Evolutionary conservation across 2,888 invertebrate genomes (phyloP).

Genomic region (Mesoligia furuncula): DNA sequence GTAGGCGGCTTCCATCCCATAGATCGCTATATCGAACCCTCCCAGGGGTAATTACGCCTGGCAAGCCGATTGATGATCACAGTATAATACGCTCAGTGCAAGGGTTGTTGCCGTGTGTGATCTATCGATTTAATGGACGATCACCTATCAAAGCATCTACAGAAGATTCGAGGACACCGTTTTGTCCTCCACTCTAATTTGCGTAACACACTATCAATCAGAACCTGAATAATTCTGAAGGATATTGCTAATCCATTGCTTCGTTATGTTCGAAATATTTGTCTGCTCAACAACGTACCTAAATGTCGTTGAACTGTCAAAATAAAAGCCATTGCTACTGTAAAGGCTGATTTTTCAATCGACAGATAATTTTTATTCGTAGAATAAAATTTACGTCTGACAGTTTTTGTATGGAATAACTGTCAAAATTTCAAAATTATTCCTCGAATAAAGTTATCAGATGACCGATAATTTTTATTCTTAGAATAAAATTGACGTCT

Average conservation of each 20-base stretch:
- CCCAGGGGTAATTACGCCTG: slow-evolving; percentile 46
- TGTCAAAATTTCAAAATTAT: no score
- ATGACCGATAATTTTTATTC: no score
- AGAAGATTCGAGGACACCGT: not conserved
- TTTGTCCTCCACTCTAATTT: not conserved
- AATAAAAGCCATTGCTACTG: no score
- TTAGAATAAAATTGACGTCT: no score
- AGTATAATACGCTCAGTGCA: slow-evolving; percentile 21
- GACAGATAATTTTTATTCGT: no score
- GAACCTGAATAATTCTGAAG: not conserved
- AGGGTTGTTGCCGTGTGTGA: not conserved
- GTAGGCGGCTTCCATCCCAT: slow-evolving; percentile 4
- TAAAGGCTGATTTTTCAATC: no score
- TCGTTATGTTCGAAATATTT: not conserved
- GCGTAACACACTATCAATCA: not conserved
- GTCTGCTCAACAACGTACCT: not conserved
- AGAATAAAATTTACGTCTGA: no score
- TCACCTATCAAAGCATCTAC: not conserved
- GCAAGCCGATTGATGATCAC: slow-evolving; percentile 48
- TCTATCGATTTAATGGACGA: slow-evolving; percentile 11
- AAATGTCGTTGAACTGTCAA: not conserved
- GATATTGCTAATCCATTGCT: not conserved
- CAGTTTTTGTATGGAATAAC: no score
- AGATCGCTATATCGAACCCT: slow-evolving; percentile 28
- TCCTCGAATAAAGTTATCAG: no score